These are phyloP conservation scores for Picathartes gymnocephalus DNA, from an alignment of 2,113 vertebrate genomes.

Conservation along the genomic window DNA sequence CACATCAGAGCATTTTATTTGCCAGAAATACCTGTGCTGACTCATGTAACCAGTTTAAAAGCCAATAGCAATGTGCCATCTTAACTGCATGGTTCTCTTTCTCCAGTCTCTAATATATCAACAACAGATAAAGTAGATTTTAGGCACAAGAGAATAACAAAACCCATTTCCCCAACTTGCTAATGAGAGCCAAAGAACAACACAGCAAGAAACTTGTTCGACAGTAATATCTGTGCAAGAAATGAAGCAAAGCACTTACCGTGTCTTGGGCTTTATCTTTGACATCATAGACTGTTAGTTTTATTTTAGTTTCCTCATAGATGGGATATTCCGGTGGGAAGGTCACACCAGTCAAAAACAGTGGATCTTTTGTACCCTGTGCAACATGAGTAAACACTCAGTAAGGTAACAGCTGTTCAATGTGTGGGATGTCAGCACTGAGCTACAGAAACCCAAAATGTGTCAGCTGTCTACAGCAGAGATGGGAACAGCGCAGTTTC, in stretches of 20 bases:
- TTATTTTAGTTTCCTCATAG: slow-evolving; percentile 90
- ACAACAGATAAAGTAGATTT: not conserved
- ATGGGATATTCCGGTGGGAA: slow-evolving; percentile 90
- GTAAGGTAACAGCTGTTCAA: slow-evolving; percentile 72
- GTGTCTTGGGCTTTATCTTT: slow-evolving; percentile 90
- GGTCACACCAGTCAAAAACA: slow-evolving; percentile 93
- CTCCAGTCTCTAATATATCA: not conserved
- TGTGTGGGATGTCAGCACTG: not conserved
- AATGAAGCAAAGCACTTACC: slow-evolving; percentile 76
- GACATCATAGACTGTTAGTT: slow-evolving; percentile 94
- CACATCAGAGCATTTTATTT: not conserved
- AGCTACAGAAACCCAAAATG: slow-evolving; percentile 10
- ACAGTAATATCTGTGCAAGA: not conserved
- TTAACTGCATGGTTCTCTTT: not conserved
- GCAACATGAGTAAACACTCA: slow-evolving; percentile 68
- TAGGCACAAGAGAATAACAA: not conserved
- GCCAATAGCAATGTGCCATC: not conserved
- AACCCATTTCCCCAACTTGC: not conserved
- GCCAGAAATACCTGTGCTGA: not conserved
- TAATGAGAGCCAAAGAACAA: not conserved
- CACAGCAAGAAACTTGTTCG: not conserved
- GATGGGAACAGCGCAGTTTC: not conserved
- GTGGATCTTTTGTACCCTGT: slow-evolving; percentile 94
- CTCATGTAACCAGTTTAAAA: not conserved
- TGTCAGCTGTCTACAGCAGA: not conserved